A percentile compares a stretch with the other conserved stretches of the same genome.
These are phyloP conservation scores for Tipula helvola DNA, from an alignment of 2,888 invertebrate species.

Conservation along the genomic window DNA sequence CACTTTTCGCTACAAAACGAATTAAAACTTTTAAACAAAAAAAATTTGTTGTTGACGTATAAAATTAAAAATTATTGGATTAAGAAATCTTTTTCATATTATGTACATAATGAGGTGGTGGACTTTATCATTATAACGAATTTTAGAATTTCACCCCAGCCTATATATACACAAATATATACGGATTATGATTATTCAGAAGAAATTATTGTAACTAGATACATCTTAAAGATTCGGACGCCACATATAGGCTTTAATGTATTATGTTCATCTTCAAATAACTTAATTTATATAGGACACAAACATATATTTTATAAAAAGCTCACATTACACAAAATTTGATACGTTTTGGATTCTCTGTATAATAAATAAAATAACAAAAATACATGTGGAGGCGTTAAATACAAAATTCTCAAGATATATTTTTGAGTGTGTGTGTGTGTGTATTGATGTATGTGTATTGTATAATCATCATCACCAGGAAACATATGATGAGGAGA, in stretches of 20 bases:
- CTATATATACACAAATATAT: no score
- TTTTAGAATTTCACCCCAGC: no score
- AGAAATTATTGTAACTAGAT: neutral
- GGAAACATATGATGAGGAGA: neutral
- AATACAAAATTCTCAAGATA: neutral
- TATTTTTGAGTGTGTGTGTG: neutral
- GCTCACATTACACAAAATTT: neutral
- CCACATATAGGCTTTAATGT: neutral
- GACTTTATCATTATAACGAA: neutral
- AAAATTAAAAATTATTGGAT: neutral
- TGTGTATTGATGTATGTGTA: neutral
- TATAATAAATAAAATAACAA: neutral
- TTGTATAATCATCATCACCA: neutral
- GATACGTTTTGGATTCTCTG: neutral
- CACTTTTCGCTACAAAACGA: neutral
- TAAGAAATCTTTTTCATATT: neutral
- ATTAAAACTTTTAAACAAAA: neutral
- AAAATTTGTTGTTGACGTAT: neutral
- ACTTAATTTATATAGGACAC: neutral
- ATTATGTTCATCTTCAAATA: neutral
- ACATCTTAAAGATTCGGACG: neutral
- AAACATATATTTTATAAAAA: neutral
- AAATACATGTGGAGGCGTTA: neutral
- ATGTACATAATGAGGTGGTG: neutral
- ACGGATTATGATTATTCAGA: neutral